Base-by-base conservation (phyloP, 2,888 invertebrate genomes). In the Drosophila peninsularis region DNA sequence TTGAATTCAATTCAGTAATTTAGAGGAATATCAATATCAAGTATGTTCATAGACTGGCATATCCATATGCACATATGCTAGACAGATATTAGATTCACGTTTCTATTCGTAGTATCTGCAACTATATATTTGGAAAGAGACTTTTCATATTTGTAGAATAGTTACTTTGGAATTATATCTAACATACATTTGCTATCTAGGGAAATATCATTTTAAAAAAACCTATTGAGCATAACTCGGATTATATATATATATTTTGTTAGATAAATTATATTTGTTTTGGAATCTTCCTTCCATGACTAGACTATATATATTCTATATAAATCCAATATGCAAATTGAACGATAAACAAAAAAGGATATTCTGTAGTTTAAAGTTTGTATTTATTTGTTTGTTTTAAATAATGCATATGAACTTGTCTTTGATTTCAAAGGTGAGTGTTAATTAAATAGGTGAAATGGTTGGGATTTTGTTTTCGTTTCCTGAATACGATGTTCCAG, bases 321-420 rank as follows among this genome's bases (percentile, higher is more conserved):
- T 36, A n/a, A n/a, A 24, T 36, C 32, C 19, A 36, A 50, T 21
- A 50, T 21, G 19, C 19, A 19, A 57, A 54, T 39, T 27, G 17
- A 53, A 32, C 34, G 42, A 52, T 57, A 56, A 61, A 74, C 56
- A 64, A 78, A 58, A 54, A 64, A 37, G 21, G 24, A 39, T 9
- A 27, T 30, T 57, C 64, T 75, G 49, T 64, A 56, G 75, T 78
- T 75, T 61, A 41, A 75, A 60, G 49, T 68, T 75, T 68, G 58
- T 74, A 74, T 75, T 75, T 75, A 75, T 75, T 75, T 55, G 56
- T 61, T 56, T 69, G 57, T 52, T 61, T 80, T 82, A 45, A 78
- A 78, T 78, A 81, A 86, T 66, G 49, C 63, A 80, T 72, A 52
- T 82, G 63, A 64, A 67, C 45, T 71, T 70, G 69, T 85, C 73